phyloP scores from a whole-genome alignment of 2,113 vertebrate species.

The Phalacrocorax aristotelis region DNA sequence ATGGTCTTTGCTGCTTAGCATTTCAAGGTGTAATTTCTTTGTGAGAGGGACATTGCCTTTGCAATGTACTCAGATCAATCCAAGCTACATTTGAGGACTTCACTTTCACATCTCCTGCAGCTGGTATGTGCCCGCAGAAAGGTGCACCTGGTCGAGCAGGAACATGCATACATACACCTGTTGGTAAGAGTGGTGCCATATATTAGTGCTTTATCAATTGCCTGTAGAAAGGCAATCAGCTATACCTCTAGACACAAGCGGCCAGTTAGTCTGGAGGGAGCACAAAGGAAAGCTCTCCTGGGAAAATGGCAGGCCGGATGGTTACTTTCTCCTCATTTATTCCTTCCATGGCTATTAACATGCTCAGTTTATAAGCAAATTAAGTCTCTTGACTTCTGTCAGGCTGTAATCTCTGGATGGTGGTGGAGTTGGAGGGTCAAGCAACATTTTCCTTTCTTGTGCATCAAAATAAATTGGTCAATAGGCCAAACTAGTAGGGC shows the following conservation, averaged over 20 bases:
- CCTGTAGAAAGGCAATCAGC: neutral
- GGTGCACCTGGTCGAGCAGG: neutral
- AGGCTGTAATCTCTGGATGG: neutral
- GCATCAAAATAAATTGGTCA: neutral
- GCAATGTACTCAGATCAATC: neutral
- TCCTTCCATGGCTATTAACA: neutral
- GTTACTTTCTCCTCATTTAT: neutral
- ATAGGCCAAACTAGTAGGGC: neutral
- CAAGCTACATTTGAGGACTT: neutral
- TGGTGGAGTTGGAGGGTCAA: neutral
- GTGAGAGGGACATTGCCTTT: neutral
- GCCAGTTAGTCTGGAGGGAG: neutral
- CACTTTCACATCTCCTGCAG: neutral
- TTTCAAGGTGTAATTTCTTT: neutral
- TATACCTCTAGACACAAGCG: neutral
- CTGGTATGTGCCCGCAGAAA: neutral
- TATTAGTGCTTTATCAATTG: neutral
- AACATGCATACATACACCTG: fast-evolving
- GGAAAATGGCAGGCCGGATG: neutral
- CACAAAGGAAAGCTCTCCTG: neutral
- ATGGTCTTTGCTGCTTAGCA: neutral
- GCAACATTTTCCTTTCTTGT: neutral
- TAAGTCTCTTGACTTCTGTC: neutral
- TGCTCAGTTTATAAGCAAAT: neutral
- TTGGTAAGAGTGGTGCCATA: neutral